Percentiles rank a stretch among this genome's conserved stretches.
phyloP scores from a whole-genome alignment of 1,140 invertebrate species.

The Drosophila baimaii region DNA sequence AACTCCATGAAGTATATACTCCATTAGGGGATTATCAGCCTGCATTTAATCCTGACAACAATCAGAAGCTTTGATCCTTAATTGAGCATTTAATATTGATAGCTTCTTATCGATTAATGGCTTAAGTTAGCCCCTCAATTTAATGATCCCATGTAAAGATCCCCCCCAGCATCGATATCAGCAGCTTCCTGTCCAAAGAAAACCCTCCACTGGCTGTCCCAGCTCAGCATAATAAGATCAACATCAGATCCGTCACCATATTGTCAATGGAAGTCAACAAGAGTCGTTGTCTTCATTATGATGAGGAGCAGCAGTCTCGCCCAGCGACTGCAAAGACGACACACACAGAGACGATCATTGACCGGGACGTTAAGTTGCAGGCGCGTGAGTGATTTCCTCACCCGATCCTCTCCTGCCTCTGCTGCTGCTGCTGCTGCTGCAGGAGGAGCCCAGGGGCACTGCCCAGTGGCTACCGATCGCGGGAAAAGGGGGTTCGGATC shows the following conservation, averaged over 20 bases:
- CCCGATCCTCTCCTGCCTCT: constrained; percentile 24
- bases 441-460: constrained; percentile 48
- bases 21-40: background rate
- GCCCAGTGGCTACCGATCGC: constrained; percentile 65
- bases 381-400: constrained; percentile 66
- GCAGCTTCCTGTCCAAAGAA: constrained; percentile 38
- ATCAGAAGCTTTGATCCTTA: constrained; percentile 1
- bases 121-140: constrained; percentile 21
- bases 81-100: constrained; percentile 3
- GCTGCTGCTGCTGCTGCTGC: background rate
- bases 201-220: constrained; percentile 10
- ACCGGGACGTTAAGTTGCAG: constrained; percentile 56
- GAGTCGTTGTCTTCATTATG: constrained; percentile 79
- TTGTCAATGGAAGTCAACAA: constrained; percentile 71
- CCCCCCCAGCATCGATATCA: constrained; percentile 35
- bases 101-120: constrained; percentile 12
- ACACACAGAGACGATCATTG: constrained; percentile 67
- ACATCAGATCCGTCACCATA: constrained; percentile 59
- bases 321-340: constrained; percentile 24
- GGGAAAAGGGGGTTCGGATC: constrained; percentile 13
- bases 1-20: too few relatives aligned
- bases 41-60: background rate
- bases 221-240: constrained; percentile 57
- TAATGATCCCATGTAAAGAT: constrained; percentile 42
- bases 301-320: constrained; percentile 39